Evolutionary conservation across 2,888 invertebrate genomes (phyloP), one percentile per base, ranked within the genome.

Genomic region (Bembecia ichneumoniformis): DNA sequence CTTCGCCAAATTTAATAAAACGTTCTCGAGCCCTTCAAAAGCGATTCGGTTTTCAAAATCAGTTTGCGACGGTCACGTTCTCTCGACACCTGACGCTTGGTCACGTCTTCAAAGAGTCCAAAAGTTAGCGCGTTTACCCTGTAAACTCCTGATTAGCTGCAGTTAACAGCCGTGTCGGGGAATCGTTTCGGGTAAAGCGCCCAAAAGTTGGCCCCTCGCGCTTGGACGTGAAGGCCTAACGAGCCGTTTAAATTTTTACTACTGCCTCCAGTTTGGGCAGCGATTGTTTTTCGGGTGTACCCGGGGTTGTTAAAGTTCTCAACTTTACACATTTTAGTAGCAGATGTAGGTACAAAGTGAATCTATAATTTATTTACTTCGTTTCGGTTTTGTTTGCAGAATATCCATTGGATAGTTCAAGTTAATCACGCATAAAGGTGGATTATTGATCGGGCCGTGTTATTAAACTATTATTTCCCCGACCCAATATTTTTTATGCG

Each of bases 221-320:
- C 40, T 14, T 16, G 44, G 44, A 44, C 44, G 44, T 44, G 68
- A 60, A 58, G 51, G 58, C 53, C 53, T 65, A 68, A 67, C 66
- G 64, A 67, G 59, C 60, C 60, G 63, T 60, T 62, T 58, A 62
- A 60, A 64, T 67, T 71, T 68, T 69, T 68, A 61, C 58, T 49
- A 43, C 43, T 15, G 13, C 16, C 15, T 11, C 44, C 16, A 14
- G 44, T 44, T 44, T 13, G 44, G 15, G 13, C 40, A 35, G 17
- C 34, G 45, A 45, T 28, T 46, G 46, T 20, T 20, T 44, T 40
- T 44, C 35, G 49, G 14, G 46, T 40, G n/a, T 40, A 40, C 4
- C 14, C 40, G 28, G 28, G 28, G 40, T 40, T 40, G 40, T 28
- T 28, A 40, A 40, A 40, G 14, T n/a, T 40, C n/a, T 40, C 40